Percentiles rank a stretch among this genome's conserved stretches.
phyloP scores from a whole-genome alignment of 2,113 vertebrate genomes.

The Hyaena hyaena region DNA sequence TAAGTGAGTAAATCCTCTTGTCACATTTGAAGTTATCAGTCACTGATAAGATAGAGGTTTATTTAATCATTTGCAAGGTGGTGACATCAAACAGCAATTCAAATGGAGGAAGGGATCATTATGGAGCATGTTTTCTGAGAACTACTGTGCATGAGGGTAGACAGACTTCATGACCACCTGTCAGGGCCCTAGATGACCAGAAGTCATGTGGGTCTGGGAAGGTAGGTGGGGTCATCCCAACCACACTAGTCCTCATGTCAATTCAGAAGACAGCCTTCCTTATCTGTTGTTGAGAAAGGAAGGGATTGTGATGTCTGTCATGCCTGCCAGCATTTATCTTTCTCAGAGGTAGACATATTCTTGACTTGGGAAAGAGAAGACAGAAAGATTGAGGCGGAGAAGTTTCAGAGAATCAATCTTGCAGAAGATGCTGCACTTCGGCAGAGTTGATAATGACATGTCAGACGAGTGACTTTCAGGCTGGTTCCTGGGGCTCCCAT shows the following conservation, averaged over 20 bases:
- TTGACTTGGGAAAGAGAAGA: neutral
- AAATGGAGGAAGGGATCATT: neutral
- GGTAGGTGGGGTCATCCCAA: neutral
- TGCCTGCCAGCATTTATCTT: conserved; percentile 47
- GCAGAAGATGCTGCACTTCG: neutral
- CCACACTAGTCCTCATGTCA: neutral
- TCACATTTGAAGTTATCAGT: neutral
- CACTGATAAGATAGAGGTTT: neutral
- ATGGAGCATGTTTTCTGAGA: neutral
- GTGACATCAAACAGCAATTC: neutral
- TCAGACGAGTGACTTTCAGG: conserved; percentile 9
- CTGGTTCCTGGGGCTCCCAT: conserved; percentile 31
- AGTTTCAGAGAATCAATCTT: conserved; percentile 36
- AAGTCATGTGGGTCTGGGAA: neutral
- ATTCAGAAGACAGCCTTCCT: neutral
- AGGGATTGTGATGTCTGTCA: neutral
- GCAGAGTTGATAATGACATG: conserved; percentile 18
- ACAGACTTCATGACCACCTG: neutral
- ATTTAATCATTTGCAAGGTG: neutral
- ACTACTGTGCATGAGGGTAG: too few relatives aligned
- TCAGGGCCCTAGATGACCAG: neutral
- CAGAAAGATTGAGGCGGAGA: neutral
- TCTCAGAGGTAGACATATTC: neutral
- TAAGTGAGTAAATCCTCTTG: neutral
- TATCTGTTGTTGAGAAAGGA: neutral